These are phyloP conservation scores for Ailurus styani DNA, from an alignment of 2,113 vertebrate genomes.

Conservation along the genomic window DNA sequence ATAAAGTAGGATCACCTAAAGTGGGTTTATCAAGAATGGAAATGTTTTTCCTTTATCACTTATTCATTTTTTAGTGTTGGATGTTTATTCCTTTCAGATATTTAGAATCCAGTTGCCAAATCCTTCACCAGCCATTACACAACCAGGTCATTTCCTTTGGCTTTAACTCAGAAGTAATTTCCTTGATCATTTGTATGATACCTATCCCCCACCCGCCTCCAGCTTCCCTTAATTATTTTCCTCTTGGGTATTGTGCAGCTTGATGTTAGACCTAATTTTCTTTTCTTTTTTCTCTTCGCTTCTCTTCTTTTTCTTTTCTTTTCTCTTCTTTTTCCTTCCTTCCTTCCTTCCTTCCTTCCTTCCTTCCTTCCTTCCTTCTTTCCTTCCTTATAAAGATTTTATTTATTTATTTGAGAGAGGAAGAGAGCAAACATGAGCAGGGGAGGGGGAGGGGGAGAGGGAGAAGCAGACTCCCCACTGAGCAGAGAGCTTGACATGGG, in stretches of 20 bases:
- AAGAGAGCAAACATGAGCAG: too few relatives aligned
- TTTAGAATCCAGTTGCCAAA: not conserved
- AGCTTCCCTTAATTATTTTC: not conserved
- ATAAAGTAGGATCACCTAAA: not conserved
- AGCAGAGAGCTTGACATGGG: not conserved
- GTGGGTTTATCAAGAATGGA: not conserved
- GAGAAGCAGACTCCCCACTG: too few relatives aligned
- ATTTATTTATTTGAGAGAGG: too few relatives aligned
- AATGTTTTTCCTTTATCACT: not conserved
- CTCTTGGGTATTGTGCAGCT: not conserved
- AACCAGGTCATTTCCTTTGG: slow-evolving; percentile 33
- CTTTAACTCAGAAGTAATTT: slow-evolving; percentile 31
- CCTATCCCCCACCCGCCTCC: not conserved
- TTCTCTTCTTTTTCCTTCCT: too few relatives aligned
- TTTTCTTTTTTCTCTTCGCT: too few relatives aligned
- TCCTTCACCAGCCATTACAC: not conserved
- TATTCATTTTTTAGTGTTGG: not conserved
- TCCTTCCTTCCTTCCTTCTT: too few relatives aligned
- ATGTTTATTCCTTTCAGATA: not conserved
- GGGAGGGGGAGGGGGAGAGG: too few relatives aligned
- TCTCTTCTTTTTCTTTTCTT: too few relatives aligned
- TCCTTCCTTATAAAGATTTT: too few relatives aligned
- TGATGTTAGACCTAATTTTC: not conserved
- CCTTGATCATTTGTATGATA: not conserved
- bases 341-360: too few relatives aligned